Base-by-base conservation (phyloP, 2,113 vertebrate genomes). In the Ia io region DNA sequence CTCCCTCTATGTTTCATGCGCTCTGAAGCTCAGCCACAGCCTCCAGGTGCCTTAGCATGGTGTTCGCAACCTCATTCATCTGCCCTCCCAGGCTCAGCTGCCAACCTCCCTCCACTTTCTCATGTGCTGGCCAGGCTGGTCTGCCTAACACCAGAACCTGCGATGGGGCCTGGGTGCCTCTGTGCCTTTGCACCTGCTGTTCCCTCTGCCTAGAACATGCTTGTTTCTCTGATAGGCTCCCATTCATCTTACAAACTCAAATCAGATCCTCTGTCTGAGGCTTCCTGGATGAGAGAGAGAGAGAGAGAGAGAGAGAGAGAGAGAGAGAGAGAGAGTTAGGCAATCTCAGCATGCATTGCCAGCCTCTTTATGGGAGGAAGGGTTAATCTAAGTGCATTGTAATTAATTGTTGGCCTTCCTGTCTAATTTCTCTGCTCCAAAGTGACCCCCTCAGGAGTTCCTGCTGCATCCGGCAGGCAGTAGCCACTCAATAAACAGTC, bases 191-290 rank as follows among this genome's bases (percentile, higher is more conserved):
- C 20, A 40, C 22, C 32, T 35, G 47, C 53, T 67, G 16, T 70
- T 61, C 3, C 53, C 53, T 87, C n/a, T 22, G 51, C 71, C 61
- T 67, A 18, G 53, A 78, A 63, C 32, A 85, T 0, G 1, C 70
- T 86, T 65, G 61, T 82, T 86, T 84, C 30, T 88, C 89, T 78
- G 70, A 22, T 32, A 44, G 91, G 49, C 16, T 71, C 73, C 59
- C 44, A 35, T 11, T 51, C 14, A 14, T 71, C 59, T 94, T 84
- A 83, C 49, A 74, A 53, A 76, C 65, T 49, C 47, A 69, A 40
- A 73, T 79, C 47, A 51, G 71, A 70, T 37, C 7, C 8, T 47
- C 40, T 0, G 1, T n/a, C 20, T 14, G 59, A 79, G 28, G n/a
- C 69, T 86, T 77, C 23, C 37, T 35, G 37, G 69, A 40, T 32